Conservation (phyloP, 2,113 vertebrate genomes). For the Esox niger region DNA sequence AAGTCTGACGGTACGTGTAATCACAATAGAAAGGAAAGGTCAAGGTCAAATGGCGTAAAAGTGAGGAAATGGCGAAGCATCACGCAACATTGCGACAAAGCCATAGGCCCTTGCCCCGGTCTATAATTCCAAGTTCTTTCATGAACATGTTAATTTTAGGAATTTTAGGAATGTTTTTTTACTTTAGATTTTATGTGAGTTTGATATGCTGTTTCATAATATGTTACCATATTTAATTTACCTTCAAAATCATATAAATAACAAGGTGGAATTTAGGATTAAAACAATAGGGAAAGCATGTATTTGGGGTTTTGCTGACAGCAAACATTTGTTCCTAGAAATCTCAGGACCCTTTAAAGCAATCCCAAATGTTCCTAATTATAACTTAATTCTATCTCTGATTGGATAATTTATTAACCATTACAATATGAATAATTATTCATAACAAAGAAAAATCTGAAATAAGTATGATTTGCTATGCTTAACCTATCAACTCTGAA, state of each 20-base stretch:
- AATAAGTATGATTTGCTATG: neutral
- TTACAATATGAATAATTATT: no score
- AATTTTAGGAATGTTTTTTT: no score
- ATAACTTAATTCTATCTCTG: no score
- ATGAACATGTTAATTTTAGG: neutral
- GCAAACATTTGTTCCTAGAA: no score
- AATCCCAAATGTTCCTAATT: no score
- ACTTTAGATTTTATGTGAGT: no score
- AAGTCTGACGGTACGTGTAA: conserved; percentile 54
- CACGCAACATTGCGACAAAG: conserved; percentile 38
- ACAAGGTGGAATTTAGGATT: neutral
- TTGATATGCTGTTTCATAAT: no score
- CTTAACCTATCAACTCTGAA: neutral
- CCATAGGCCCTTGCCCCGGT: neutral
- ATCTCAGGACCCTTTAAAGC: no score
- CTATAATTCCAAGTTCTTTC: neutral
- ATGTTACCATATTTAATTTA: no score
- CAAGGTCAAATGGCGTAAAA: conserved; percentile 69
- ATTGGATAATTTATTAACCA: no score
- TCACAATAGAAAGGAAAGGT: conserved; percentile 63
- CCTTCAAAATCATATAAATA: no score
- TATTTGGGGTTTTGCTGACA: neutral
- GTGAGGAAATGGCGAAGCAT: conserved; percentile 50
- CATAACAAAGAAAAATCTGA: no score
- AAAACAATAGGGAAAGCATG: neutral